A percentile compares a stretch with the other conserved stretches of the same genome.
Evolutionary conservation across 2,797 vertebrate species (phyloP).

Genomic region (Distichodus sexfasciatus): DNA sequence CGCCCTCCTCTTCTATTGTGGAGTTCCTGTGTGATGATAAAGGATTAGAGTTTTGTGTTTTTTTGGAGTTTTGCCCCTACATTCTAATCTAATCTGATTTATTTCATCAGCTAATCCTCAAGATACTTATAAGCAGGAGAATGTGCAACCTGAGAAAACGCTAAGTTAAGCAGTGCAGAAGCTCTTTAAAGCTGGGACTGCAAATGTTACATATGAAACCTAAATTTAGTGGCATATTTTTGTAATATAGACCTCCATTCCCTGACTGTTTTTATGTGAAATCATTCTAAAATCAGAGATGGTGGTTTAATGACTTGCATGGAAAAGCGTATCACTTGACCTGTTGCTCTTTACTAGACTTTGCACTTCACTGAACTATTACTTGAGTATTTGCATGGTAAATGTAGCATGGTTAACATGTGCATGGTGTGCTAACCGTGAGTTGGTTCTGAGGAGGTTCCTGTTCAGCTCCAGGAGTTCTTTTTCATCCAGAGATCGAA

Average conservation of each 20-base stretch:
- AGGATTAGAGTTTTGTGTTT: neutral
- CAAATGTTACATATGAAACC: neutral
- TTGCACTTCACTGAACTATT: no score
- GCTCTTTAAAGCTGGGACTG: neutral
- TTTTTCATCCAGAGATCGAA: slow-evolving; percentile 58
- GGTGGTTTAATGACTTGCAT: no score
- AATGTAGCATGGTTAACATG: neutral
- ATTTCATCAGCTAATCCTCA: no score
- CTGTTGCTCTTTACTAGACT: no score
- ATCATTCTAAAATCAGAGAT: no score
- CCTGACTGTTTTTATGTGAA: neutral
- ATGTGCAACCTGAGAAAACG: neutral
- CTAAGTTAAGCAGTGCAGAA: neutral
- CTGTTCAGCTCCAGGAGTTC: slow-evolving; percentile 23
- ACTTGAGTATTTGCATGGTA: neutral
- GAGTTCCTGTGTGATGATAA: slow-evolving; percentile 60
- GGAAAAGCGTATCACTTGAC: no score
- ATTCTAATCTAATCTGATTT: no score
- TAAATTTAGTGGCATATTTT: neutral
- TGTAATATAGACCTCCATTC: no score
- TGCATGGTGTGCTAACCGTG: slow-evolving; percentile 47
- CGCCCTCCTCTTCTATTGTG: slow-evolving; percentile 53
- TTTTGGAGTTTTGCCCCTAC: no score
- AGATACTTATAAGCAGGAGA: no score
- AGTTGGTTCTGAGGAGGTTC: slow-evolving; percentile 40